Base-by-base conservation (phyloP, 2,888 invertebrate genomes). In the Drosophila suboccidentalis region DNA sequence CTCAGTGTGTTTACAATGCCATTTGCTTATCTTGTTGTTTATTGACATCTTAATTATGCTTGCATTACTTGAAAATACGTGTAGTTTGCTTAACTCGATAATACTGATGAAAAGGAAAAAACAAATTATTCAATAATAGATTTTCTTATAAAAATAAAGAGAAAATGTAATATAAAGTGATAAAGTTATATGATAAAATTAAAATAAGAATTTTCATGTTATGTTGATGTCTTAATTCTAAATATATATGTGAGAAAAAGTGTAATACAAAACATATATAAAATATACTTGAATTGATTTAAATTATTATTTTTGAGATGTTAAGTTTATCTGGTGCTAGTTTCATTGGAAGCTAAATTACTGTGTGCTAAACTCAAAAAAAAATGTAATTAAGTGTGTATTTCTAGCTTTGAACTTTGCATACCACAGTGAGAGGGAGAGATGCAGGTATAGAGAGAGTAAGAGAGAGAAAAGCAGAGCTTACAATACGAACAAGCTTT, bases 331-430 rank as follows among this genome's bases (percentile, higher is more conserved):
- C 11, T 19, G 19, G 1, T 19, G 19, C 19, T 19, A 19, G 19
- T 19, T 1, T 19, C 19, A 19, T 19, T 19, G 19, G 19, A 19
- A 19, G 19, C 19, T 19, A 19, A 19, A 19, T 19, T 19, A 19
- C 19, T 19, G 19, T 19, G 19, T 19, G 19, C 1, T 19, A 19
- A 19, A 19, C 19, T 19, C 19, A 19, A 19, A 19, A 19, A 19
- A 2, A 19, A 2, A 19, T 2, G 38, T 65, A 76, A 78, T 78
- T n/a, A 73, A 78, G 62, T 73, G 78, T 47, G 55, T 71, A 62
- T 41, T 55, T 39, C 58, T 57, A 50, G 75, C 70, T 60, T 58
- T 53, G 17, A 62, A 69, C 55, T 38, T 9, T 17, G 32, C 29
- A 50, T 13, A 29, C 32, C 5, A 4, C 36, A 26, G 17, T 26